phyloP scores from a whole-genome alignment of 2,888 invertebrate species.

The Amiota minor region DNA sequence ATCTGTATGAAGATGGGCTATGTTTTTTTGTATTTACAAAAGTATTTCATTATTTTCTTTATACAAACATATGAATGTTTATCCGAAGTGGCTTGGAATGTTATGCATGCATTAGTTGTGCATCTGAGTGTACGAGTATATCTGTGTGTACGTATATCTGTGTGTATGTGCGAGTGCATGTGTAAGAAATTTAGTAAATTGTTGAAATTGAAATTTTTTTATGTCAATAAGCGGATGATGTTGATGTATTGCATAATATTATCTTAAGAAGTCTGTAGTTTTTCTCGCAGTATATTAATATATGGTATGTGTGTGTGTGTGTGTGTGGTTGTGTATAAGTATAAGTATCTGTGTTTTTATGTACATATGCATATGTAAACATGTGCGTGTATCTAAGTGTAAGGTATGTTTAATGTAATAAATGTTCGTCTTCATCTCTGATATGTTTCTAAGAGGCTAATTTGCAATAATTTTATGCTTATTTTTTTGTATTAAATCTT shows the following conservation, averaged over 20 bases:
- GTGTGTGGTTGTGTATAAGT: background rate
- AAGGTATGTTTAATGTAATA: slow-evolving; percentile 44
- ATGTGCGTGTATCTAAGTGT: slow-evolving; percentile 36
- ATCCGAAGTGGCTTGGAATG: background rate
- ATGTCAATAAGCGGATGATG: background rate
- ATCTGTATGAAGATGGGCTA: background rate
- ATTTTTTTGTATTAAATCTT: slow-evolving; percentile 29
- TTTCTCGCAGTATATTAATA: background rate
- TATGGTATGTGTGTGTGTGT: background rate
- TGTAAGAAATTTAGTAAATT: background rate
- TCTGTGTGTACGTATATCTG: too few relatives aligned
- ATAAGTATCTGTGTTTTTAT: background rate
- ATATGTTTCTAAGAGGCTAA: slow-evolving; percentile 74
- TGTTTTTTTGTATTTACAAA: slow-evolving; percentile 57
- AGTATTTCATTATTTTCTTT: slow-evolving; percentile 39
- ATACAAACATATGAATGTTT: background rate
- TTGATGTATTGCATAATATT: background rate
- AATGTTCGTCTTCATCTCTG: slow-evolving; percentile 54
- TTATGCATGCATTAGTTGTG: too few relatives aligned
- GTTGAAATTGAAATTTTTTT: background rate
- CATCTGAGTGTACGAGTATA: too few relatives aligned
- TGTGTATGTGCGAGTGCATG: background rate
- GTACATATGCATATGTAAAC: background rate
- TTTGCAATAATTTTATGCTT: slow-evolving; percentile 49
- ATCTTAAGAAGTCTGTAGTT: background rate